Percentiles rank a stretch among this genome's conserved stretches.
Evolutionary conservation across 2,113 vertebrate genomes (phyloP).

Genomic region (Diphyllodes magnificus): DNA sequence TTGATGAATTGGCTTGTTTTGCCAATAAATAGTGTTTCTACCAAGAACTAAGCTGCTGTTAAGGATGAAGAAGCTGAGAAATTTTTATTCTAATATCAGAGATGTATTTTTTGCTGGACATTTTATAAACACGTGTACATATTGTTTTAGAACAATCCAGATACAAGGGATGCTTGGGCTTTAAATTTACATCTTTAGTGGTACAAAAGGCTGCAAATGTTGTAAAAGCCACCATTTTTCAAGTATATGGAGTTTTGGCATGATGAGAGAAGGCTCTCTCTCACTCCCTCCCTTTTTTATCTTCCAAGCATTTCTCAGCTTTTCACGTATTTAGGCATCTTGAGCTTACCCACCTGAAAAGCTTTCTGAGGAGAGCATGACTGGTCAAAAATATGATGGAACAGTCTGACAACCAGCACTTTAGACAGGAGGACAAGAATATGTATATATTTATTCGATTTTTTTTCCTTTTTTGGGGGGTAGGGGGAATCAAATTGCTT

Average conservation of each 20-base stretch:
- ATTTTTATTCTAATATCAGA: neutral
- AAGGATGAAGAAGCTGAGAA: neutral
- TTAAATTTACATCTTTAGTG: neutral
- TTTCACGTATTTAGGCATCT: neutral
- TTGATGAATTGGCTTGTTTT: neutral
- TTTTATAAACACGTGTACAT: neutral
- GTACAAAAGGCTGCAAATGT: neutral
- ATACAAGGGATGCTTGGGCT: neutral
- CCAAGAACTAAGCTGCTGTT: neutral
- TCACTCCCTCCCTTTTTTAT: neutral
- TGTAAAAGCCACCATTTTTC: neutral
- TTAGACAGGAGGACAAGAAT: neutral
- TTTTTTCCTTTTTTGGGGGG: fast-evolving
- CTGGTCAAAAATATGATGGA: neutral
- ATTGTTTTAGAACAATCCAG: neutral
- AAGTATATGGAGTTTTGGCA: neutral
- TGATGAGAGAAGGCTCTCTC: neutral
- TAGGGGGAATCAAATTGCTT: neutral
- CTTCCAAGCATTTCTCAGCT: neutral
- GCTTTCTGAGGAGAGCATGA: neutral
- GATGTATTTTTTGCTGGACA: neutral
- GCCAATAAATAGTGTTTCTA: neutral
- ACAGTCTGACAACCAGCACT: neutral
- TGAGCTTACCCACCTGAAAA: neutral
- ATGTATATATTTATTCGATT: neutral